Evolutionary conservation across 2,113 vertebrate species (phyloP).

Genomic region (Trochalopteron elliotii): DNA sequence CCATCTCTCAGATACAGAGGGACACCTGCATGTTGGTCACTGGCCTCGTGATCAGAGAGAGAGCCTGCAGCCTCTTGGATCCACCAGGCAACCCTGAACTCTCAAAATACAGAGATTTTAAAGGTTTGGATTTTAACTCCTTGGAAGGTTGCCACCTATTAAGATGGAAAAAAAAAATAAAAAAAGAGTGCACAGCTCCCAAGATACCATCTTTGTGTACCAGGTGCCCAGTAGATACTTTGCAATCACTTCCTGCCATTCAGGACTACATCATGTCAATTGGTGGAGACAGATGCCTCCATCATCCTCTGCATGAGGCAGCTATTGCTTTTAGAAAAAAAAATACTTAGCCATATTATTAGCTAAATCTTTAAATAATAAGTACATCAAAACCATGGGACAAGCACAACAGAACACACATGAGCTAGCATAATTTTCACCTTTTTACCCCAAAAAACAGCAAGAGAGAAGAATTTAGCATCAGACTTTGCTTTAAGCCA

Average conservation of each 20-base stretch:
- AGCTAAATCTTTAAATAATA: neutral
- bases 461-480: neutral
- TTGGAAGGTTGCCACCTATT: neutral
- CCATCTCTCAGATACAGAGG: neutral
- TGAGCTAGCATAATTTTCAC: neutral
- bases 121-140: neutral
- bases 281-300: neutral
- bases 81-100: neutral
- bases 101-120: neutral
- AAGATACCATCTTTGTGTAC: neutral
- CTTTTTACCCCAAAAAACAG: neutral
- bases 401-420: neutral
- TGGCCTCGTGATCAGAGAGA: accelerated
- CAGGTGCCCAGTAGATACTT: neutral
- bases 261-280: neutral
- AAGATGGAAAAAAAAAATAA: neutral
- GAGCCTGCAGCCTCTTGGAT: neutral
- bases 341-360: neutral
- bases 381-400: neutral
- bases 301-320: neutral
- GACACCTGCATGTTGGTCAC: neutral
- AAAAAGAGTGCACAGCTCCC: neutral
- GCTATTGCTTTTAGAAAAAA: neutral
- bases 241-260: neutral
- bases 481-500: neutral